Evolutionary conservation across 2,797 vertebrate species (phyloP).

Genomic region (Gymnopithys bicolor): DNA sequence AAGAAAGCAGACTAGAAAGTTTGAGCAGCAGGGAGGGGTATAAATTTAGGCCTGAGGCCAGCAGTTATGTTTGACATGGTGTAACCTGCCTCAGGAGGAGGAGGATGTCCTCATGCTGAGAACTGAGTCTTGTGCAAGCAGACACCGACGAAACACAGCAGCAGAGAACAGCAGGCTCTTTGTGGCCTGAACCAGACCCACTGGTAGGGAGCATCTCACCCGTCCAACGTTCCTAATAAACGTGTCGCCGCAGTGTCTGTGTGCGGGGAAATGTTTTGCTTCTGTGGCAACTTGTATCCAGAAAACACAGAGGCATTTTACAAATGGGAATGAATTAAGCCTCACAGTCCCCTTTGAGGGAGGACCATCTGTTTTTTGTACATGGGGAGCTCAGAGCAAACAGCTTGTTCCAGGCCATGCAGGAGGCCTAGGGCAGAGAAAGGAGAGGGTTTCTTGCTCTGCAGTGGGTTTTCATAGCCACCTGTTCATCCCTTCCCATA

Average conservation of each 20-base stretch:
- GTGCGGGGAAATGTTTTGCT: background rate
- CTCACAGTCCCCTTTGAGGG: constrained; percentile 1
- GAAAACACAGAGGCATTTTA: constrained; percentile 37
- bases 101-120: background rate
- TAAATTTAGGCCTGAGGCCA: background rate
- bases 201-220: background rate
- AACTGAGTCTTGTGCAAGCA: background rate
- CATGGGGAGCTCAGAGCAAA: background rate
- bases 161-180: background rate
- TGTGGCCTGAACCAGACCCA: background rate
- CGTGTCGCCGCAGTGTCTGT: background rate
- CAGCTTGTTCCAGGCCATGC: background rate
- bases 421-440: background rate
- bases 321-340: constrained; percentile 19
- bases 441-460: background rate
- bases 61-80: background rate
- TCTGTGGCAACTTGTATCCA: constrained; percentile 15
- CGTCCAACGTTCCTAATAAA: background rate
- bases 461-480: background rate
- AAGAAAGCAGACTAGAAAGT: background rate
- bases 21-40: background rate
- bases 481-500: background rate
- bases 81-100: background rate
- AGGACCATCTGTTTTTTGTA: background rate
- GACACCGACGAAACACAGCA: background rate